phyloP scores from a whole-genome alignment of 1,140 invertebrate genomes.

The Stegodyphus mimosarum region DNA sequence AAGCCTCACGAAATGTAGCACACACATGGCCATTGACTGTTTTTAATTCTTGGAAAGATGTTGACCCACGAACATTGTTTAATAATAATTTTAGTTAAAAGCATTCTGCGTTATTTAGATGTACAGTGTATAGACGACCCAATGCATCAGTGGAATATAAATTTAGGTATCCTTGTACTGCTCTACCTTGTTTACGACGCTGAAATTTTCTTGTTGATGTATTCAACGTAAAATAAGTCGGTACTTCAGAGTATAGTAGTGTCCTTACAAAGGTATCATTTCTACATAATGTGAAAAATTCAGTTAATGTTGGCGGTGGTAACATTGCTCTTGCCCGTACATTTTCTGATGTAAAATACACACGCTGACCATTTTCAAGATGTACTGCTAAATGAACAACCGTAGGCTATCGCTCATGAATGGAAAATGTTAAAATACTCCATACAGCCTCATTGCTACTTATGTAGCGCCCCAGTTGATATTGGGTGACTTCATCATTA shows the following conservation, averaged over 20 bases:
- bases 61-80: conserved; percentile 63
- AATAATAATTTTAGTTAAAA: conserved; percentile 65
- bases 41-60: conserved; percentile 62
- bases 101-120: conserved; percentile 66
- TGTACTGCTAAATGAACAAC: conserved; percentile 64
- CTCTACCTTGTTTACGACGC: too few species aligned
- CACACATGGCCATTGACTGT: conserved; percentile 63
- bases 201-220: too few species aligned
- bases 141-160: conserved; percentile 62
- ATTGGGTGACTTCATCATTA: conserved; percentile 2
- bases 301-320: conserved; percentile 18
- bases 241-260: too few species aligned
- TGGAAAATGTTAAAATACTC: conserved; percentile 61
- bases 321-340: conserved; percentile 2
- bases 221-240: too few species aligned
- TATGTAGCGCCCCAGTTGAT: conserved; percentile 52
- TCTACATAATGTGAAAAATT: too few species aligned
- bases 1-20: conserved; percentile 61
- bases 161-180: conserved; percentile 63
- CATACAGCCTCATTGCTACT: conserved; percentile 63
- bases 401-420: conserved; percentile 61
- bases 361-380: conserved; percentile 64
- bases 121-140: conserved; percentile 66
- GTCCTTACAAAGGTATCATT: too few species aligned
- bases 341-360: conserved; percentile 49